phyloP scores from a whole-genome alignment of 1,140 invertebrate genomes.

The Grapholita molesta region DNA sequence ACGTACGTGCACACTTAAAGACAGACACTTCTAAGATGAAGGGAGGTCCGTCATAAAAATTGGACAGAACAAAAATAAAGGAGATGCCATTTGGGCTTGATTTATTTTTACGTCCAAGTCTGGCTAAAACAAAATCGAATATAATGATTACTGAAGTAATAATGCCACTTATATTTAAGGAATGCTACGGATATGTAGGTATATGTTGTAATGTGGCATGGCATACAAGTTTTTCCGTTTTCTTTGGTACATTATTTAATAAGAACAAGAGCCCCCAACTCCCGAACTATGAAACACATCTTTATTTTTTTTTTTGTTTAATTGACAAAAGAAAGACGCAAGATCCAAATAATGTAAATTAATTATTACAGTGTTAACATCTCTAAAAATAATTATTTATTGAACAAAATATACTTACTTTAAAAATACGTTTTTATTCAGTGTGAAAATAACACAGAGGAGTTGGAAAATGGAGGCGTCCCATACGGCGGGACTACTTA shows the following conservation, averaged over 20 bases:
- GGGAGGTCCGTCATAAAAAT: slow-evolving; percentile 74
- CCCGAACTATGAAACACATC: too few species aligned
- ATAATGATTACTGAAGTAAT: neutral
- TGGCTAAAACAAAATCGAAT: neutral
- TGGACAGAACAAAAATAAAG: slow-evolving; percentile 44
- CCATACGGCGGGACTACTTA: slow-evolving; percentile 30
- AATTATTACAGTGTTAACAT: neutral
- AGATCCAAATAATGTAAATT: too few species aligned
- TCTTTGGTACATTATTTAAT: too few species aligned
- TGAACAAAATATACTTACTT: too few species aligned
- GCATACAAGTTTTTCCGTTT: too few species aligned
- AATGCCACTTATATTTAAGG: neutral
- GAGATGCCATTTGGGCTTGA: slow-evolving; percentile 10
- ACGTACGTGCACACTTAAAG: slow-evolving; percentile 71
- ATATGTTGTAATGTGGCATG: too few species aligned
- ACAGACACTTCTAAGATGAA: slow-evolving; percentile 68
- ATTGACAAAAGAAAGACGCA: too few species aligned
- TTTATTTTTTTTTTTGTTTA: too few species aligned
- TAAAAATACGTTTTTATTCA: too few species aligned
- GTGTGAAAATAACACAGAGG: slow-evolving; percentile 21
- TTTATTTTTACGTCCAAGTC: neutral
- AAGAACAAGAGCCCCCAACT: too few species aligned
- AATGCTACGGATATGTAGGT: too few species aligned
- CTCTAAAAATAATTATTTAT: too few species aligned
- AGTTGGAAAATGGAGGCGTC: slow-evolving; percentile 24